phyloP scores from a whole-genome alignment of 2,888 invertebrate species.

The Andrena praecox region DNA sequence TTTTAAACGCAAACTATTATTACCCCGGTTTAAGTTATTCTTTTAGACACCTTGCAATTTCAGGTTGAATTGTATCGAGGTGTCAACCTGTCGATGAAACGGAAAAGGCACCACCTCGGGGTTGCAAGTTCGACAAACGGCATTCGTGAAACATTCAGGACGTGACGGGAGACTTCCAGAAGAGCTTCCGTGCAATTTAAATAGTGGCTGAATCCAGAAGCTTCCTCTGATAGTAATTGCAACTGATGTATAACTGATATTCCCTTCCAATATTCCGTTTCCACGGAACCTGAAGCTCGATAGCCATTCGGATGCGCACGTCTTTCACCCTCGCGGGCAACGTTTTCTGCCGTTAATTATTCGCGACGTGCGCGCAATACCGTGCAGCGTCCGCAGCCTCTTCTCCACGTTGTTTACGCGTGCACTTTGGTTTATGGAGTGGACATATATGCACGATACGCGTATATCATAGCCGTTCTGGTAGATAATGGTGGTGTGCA shows the following conservation, averaged over 20 bases:
- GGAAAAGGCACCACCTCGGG: not conserved
- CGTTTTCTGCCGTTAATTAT: slow-evolving; percentile 12
- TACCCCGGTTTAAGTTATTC: too few relatives aligned
- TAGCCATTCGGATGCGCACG: not conserved
- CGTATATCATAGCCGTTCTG: slow-evolving; percentile 24
- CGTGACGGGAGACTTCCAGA: not conserved
- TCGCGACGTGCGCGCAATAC: slow-evolving; percentile 3
- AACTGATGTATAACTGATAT: not conserved
- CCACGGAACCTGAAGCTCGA: not conserved
- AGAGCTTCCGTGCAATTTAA: slow-evolving; percentile 11
- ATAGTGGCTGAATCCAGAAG: slow-evolving; percentile 18
- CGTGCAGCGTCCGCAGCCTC: not conserved
- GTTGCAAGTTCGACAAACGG: not conserved
- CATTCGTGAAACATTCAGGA: not conserved
- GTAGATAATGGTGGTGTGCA: slow-evolving; percentile 17
- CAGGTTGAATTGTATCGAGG: too few relatives aligned
- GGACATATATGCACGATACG: slow-evolving; percentile 27
- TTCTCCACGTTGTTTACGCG: slow-evolving; percentile 29
- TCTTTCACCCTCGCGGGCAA: not conserved
- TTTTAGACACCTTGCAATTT: too few relatives aligned
- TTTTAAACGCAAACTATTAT: too few relatives aligned
- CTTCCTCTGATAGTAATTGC: slow-evolving; percentile 8
- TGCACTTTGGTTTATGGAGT: slow-evolving; percentile 25
- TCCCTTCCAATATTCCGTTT: slow-evolving; percentile 4
- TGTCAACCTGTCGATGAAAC: not conserved